Evolutionary conservation across 1,140 invertebrate species (phyloP).

Genomic region (Musca domestica): DNA sequence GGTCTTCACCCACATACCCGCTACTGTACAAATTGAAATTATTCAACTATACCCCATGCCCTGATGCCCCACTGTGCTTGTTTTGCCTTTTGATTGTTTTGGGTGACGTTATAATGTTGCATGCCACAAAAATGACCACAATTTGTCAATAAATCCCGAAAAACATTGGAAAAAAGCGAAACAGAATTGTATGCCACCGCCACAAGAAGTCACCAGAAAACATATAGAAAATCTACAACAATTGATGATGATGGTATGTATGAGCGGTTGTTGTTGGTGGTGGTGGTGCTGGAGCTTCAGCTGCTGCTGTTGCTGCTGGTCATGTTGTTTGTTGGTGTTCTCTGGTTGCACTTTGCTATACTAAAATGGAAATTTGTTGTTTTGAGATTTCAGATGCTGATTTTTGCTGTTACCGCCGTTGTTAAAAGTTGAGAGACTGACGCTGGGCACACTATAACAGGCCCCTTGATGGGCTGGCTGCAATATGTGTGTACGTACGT

Average conservation of each 20-base stretch:
- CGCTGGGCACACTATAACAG: too few relatives aligned
- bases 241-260: background rate
- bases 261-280: background rate
- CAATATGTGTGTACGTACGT: too few relatives aligned
- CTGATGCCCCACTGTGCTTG: constrained; percentile 23
- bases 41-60: constrained; percentile 5
- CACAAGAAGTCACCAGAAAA: background rate
- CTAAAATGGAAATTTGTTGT: too few relatives aligned
- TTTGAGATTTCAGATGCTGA: too few relatives aligned
- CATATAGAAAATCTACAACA: constrained; percentile 11
- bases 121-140: constrained; percentile 28
- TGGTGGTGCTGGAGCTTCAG: too few relatives aligned
- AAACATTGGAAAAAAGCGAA: background rate
- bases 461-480: too few relatives aligned
- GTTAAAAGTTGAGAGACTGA: too few relatives aligned
- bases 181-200: background rate
- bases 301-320: constrained; percentile 6
- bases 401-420: too few relatives aligned
- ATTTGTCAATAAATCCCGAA: constrained; percentile 49
- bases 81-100: background rate
- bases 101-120: background rate
- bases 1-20: too few relatives aligned
- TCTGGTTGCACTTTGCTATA: too few relatives aligned
- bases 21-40: too few relatives aligned
- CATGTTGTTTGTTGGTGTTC: background rate